Conservation (phyloP, 2,888 invertebrate species). For the Apotomis betuletana region DNA sequence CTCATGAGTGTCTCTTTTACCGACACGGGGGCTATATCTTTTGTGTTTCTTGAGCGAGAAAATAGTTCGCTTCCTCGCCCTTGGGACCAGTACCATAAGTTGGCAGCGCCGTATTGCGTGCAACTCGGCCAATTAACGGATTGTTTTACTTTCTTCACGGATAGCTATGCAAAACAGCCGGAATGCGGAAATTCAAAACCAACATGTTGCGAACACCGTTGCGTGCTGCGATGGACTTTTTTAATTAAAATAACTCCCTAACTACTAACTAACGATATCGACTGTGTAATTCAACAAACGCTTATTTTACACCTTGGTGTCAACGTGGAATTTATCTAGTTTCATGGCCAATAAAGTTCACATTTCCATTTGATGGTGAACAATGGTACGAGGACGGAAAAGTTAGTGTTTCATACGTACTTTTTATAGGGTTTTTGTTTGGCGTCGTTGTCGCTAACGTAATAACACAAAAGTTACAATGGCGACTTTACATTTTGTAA, state of each 20-base stretch:
- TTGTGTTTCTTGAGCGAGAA: no score
- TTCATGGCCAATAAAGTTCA: not conserved
- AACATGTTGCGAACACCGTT: slow-evolving; percentile 26
- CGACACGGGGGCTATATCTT: no score
- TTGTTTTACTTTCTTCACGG: slow-evolving; percentile 16
- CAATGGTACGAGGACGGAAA: not conserved
- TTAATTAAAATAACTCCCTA: slow-evolving; percentile 25
- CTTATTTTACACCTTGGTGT: not conserved
- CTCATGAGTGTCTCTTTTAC: no score
- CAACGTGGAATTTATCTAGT: not conserved
- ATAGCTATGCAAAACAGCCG: slow-evolving; percentile 18
- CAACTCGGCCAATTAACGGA: slow-evolving; percentile 18
- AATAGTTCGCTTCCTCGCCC: no score
- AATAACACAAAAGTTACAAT: not conserved
- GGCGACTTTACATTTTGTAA: not conserved
- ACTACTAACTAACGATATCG: slow-evolving; percentile 9
- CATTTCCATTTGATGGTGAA: not conserved
- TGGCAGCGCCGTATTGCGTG: slow-evolving; percentile 8
- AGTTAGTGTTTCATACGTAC: not conserved
- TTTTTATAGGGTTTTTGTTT: not conserved
- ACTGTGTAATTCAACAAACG: not conserved
- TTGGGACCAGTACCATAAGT: no score
- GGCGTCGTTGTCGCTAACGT: not conserved
- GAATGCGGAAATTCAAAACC: slow-evolving; percentile 25
- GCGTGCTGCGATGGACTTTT: slow-evolving; percentile 23